These are phyloP conservation scores for Sphaerodactylus townsendi DNA, from an alignment of 2,113 vertebrate species.

Conservation along the genomic window DNA sequence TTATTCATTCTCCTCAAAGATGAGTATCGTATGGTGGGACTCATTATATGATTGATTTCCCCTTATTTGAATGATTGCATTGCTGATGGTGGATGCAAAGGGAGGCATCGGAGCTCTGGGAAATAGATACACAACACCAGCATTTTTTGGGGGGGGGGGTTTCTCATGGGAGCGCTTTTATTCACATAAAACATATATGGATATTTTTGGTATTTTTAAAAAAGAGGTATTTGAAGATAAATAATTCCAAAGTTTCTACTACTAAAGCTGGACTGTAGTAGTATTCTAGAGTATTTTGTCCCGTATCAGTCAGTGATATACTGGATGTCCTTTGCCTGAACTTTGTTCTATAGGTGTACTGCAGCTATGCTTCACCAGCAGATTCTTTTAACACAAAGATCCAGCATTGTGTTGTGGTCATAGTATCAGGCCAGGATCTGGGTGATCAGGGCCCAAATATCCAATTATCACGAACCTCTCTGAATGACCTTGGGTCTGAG, in stretches of 20 bases:
- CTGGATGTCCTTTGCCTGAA: not conserved
- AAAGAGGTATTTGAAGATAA: not conserved
- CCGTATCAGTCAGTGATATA: not conserved
- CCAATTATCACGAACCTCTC: too few species aligned
- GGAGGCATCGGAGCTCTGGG: constrained; percentile 68
- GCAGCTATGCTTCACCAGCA: not conserved
- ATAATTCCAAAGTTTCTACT: not conserved
- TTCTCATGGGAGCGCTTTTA: constrained; percentile 58
- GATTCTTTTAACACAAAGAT: not conserved
- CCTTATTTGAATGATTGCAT: constrained; percentile 72
- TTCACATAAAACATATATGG: not conserved
- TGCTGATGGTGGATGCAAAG: constrained; percentile 60
- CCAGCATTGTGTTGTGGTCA: too few species aligned
- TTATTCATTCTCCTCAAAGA: constrained; percentile 76
- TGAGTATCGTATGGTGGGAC: constrained; percentile 72
- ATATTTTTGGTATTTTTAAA: not conserved
- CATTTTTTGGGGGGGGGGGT: too few species aligned
- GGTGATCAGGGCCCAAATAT: too few species aligned
- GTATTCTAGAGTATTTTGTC: not conserved
- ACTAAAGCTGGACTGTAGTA: not conserved
- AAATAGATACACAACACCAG: constrained; percentile 73
- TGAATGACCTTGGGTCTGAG: too few species aligned
- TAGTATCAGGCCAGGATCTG: too few species aligned
- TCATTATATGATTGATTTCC: constrained; percentile 82
- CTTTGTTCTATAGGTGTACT: not conserved